Base-by-base conservation (phyloP, 2,113 vertebrate species). In the Sarotherodon lohbergeri region DNA sequence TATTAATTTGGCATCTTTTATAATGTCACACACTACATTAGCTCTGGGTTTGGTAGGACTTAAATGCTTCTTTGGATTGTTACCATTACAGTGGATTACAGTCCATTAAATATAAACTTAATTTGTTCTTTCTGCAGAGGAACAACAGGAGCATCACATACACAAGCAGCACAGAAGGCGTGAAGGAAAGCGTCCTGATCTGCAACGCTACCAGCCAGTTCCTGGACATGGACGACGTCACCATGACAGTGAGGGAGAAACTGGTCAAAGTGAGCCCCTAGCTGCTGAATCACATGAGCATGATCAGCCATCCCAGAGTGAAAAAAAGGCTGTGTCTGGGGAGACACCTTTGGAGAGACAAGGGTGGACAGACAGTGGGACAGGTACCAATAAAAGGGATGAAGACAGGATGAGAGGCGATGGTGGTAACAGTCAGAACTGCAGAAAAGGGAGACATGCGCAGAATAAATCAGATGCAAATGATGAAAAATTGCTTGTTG, bases 161-260 rank as follows among this genome's bases (percentile, higher is more conserved):
- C 89, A 97, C 80, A 97, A 96, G 1, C 96, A 97, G 52, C 88
- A 91, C 2, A 88, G 43, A 43, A 93, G 13, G 27, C 87, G 82
- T 80, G 98, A 98, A 87, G 96, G 95, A 66, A 97, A 98, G 86
- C 97, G 96, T 2, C 98, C 98, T 19, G 98, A 98, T 92, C 92
- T 98, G 80, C 97, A 98, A 93, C 97, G 97, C 71, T 99, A 98
- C 93, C 97, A 97, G 55, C 97, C 97, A 2, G 95, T 95, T 19
- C 90, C 97, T 41, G 97, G 97, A 73, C 96, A 97, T 5, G 91
- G 97, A 81, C 95, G 95, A 4, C 88, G 13, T 59, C 90, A 43
- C 16, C 87, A 19, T 1, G 97, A 97, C 79, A 94, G 86, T n/a
- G 91, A 94, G 76, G 95, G 94, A 57, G 78, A 94, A 46, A 43